Evolutionary conservation across 2,113 vertebrate species (phyloP).

Genomic region (Atherinomorus stipes): DNA sequence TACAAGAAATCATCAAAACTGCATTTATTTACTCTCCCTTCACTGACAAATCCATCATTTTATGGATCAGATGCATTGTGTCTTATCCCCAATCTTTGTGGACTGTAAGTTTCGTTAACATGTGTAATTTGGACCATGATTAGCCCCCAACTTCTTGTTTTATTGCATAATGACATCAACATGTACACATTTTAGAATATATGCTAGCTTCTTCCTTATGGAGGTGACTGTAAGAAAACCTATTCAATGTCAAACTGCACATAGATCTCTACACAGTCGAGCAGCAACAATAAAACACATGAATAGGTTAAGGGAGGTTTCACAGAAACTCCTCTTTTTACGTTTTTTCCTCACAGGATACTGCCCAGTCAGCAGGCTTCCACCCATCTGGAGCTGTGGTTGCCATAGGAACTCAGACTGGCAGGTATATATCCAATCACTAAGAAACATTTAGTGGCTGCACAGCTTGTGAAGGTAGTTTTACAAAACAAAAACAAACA

Average conservation of each 20-base stretch:
- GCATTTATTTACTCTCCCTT: no score
- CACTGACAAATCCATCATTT: no score
- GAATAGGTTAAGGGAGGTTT: not conserved
- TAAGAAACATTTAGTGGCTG: not conserved
- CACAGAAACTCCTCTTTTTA: slow-evolving; percentile 32
- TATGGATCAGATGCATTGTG: no score
- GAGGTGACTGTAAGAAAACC: not conserved
- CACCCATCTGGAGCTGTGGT: slow-evolving; percentile 94
- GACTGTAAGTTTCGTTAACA: no score
- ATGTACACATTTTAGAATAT: no score
- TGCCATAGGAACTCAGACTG: slow-evolving; percentile 94
- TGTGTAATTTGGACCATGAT: not conserved
- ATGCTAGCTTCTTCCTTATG: no score
- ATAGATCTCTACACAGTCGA: not conserved
- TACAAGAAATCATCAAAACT: not conserved
- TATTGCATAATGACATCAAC: no score
- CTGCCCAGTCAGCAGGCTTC: slow-evolving; percentile 95
- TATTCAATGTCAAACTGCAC: not conserved
- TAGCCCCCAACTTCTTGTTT: no score
- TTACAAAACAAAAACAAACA: not conserved
- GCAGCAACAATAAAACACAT: not conserved
- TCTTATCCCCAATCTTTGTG: no score
- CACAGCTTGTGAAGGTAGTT: not conserved
- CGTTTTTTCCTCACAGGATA: slow-evolving; percentile 88
- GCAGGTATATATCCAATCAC: slow-evolving; percentile 83